Percentiles rank a stretch among this genome's conserved stretches.
phyloP scores from a whole-genome alignment of 2,888 invertebrate species.

The Lacanobia wlatinum region DNA sequence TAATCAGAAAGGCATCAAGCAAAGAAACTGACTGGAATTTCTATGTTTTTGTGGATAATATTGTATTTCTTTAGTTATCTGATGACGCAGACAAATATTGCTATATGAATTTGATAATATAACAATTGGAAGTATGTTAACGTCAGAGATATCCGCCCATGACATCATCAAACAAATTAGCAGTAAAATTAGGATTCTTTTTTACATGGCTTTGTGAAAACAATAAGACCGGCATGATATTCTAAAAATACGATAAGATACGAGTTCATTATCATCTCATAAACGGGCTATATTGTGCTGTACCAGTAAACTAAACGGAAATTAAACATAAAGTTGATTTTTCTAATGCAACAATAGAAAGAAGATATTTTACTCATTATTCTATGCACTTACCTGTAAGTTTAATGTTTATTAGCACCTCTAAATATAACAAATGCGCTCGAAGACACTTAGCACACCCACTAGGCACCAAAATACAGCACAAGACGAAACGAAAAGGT shows the following conservation, averaged over 20 bases:
- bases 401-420: slow-evolving; percentile 78
- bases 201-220: slow-evolving; percentile 14
- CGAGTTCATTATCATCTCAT: slow-evolving; percentile 16
- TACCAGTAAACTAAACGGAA: slow-evolving; percentile 13
- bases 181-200: slow-evolving; percentile 23
- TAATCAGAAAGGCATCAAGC: background rate
- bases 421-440: slow-evolving; percentile 76
- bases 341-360: background rate
- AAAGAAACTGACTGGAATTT: background rate
- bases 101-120: slow-evolving; percentile 44
- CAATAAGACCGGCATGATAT: slow-evolving; percentile 47
- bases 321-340: slow-evolving; percentile 10
- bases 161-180: slow-evolving; percentile 74
- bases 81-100: slow-evolving; percentile 26
- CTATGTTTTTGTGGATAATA: background rate
- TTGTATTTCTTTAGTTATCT: slow-evolving; percentile 28
- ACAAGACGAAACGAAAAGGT: slow-evolving; percentile 81
- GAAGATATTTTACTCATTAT: slow-evolving; percentile 13
- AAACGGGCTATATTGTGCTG: slow-evolving; percentile 13
- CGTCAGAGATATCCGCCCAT: slow-evolving; percentile 72
- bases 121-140: slow-evolving; percentile 46
- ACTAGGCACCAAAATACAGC: slow-evolving; percentile 88
- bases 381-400: slow-evolving; percentile 80
- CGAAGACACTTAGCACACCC: slow-evolving; percentile 84
- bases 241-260: slow-evolving; percentile 30